These are phyloP conservation scores for Cassiopea xamachana DNA, from an alignment of 30 jellyfish, hydroid and myxozoan genomes.

Conservation along the genomic window DNA sequence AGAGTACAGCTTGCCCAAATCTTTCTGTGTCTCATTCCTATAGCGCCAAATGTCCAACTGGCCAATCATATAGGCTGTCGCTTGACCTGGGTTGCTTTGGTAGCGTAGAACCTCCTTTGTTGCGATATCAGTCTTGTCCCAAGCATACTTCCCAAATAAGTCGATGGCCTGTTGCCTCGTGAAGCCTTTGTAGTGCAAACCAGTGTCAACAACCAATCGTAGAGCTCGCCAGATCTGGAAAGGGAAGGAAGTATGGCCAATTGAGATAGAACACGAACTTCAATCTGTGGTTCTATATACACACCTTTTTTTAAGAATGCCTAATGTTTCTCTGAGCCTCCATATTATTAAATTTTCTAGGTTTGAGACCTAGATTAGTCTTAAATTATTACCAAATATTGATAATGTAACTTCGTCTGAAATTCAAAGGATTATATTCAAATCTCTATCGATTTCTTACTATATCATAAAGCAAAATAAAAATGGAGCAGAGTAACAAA, in stretches of 20 bases:
- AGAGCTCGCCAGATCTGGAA: conserved; percentile 98
- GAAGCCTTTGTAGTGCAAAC: conserved; percentile 89
- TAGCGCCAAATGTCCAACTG: conserved; percentile 89
- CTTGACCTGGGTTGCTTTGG: conserved; percentile 99
- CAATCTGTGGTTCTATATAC: no score
- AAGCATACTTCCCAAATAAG: conserved; percentile 87
- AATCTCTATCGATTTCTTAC: no score
- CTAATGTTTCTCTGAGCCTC: no score
- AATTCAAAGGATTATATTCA: no score
- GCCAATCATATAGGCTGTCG: conserved; percentile 98
- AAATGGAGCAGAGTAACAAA: no score
- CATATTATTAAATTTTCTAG: no score
- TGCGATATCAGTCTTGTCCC: conserved; percentile 98
- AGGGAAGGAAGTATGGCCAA: neutral
- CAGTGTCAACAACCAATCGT: conserved; percentile 97
- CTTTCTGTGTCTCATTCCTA: conserved; percentile 77
- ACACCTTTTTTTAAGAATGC: no score
- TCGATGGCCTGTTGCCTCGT: conserved; percentile 86
- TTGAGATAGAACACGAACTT: no score
- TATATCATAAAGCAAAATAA: no score
- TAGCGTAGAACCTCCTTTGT: conserved; percentile 94
- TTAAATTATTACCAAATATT: no score
- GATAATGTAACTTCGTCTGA: no score
- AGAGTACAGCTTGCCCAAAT: conserved; percentile 70
- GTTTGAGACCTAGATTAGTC: no score